Percentiles rank a stretch among this genome's conserved stretches.
Evolutionary conservation across 2,113 vertebrate species (phyloP).

Genomic region (Galemys pyrenaicus): DNA sequence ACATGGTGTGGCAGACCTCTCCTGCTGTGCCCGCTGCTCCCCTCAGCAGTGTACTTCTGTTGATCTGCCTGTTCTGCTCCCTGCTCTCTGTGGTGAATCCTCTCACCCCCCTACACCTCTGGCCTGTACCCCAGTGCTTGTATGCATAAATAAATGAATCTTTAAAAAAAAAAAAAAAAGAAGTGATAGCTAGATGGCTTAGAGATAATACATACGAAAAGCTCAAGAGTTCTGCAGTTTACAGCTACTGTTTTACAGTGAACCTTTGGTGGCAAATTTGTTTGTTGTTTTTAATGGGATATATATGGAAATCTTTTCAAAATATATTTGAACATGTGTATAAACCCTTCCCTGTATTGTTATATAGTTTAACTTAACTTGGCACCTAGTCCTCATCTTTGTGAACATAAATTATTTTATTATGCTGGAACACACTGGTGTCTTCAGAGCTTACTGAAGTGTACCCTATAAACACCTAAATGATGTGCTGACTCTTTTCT

Average conservation of each 20-base stretch:
- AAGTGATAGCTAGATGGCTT: background rate
- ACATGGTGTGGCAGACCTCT: too few species aligned
- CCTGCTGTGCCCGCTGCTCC: too few species aligned
- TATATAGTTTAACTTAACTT: background rate
- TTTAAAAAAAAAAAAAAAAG: too few species aligned
- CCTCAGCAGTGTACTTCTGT: too few species aligned
- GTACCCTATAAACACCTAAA: background rate
- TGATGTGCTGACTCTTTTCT: background rate
- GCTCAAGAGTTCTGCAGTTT: background rate
- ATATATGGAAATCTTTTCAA: constrained; percentile 39
- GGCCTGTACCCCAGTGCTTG: too few species aligned
- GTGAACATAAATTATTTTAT: background rate
- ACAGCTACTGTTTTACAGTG: background rate
- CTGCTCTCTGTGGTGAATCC: too few species aligned
- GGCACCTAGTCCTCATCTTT: background rate
- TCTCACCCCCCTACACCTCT: too few species aligned
- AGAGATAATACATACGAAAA: background rate
- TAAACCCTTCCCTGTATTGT: background rate
- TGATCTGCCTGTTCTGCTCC: too few species aligned
- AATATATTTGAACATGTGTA: constrained; percentile 2
- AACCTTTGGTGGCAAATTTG: background rate
- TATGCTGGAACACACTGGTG: background rate
- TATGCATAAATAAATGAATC: too few species aligned
- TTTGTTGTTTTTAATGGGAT: constrained; percentile 8
- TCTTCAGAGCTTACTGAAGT: background rate